Conservation (phyloP, 2,888 invertebrate species). For the Phorcus lineatus region DNA sequence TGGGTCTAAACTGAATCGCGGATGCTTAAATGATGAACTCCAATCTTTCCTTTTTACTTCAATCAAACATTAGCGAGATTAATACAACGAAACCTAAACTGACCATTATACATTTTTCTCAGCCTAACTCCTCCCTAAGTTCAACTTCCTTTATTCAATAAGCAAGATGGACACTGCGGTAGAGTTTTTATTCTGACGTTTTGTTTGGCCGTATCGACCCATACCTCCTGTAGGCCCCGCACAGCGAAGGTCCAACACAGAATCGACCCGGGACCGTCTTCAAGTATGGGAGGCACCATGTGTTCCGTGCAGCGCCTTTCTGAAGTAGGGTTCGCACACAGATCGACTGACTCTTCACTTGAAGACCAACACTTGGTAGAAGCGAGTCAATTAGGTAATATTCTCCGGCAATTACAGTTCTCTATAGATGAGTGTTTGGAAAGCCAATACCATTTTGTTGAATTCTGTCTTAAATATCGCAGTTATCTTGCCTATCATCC, state of each 20-base stretch:
- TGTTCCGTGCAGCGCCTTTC: not conserved
- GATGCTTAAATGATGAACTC: too few relatives aligned
- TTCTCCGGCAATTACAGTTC: conserved; percentile 1
- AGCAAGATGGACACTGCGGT: too few relatives aligned
- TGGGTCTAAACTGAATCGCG: too few relatives aligned
- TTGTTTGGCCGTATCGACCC: not conserved
- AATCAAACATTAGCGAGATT: too few relatives aligned
- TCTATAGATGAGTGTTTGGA: conserved; percentile 13
- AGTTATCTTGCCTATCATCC: not conserved
- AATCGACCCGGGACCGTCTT: conserved; percentile 9
- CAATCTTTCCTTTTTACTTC: too few relatives aligned
- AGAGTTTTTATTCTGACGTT: too few relatives aligned
- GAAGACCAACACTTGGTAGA: not conserved
- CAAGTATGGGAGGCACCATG: conserved; percentile 17
- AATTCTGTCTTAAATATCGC: conserved; percentile 19
- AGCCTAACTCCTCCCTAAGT: too few relatives aligned
- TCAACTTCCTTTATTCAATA: too few relatives aligned
- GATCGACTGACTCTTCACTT: not conserved
- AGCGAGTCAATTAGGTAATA: conserved; percentile 19
- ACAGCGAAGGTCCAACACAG: not conserved
- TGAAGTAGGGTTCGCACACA: conserved; percentile 4
- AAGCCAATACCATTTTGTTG: conserved; percentile 23
- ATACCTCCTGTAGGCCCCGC: not conserved
- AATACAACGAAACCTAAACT: too few relatives aligned
- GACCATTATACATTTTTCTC: too few relatives aligned